Evolutionary conservation across 2,113 vertebrate species (phyloP), one percentile per base, ranked within the genome.

Genomic region (Empidonax alnorum): DNA sequence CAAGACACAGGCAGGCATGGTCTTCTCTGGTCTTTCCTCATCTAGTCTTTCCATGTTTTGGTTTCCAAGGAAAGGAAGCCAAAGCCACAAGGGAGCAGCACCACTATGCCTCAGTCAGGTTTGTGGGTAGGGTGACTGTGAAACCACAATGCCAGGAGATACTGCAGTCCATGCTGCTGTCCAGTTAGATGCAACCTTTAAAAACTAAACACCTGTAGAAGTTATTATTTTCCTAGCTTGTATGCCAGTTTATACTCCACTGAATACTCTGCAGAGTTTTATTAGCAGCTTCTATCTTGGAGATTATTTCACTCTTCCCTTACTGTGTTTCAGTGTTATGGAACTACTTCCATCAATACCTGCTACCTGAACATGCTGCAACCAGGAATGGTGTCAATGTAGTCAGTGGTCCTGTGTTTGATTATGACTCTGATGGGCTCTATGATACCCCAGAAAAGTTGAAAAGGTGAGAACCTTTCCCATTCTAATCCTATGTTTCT

Each of bases 341-440:
- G 99, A 94, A 75, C 21, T 97, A 99, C 88, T 97, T 99, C 84
- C 99, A 99, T 20, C 81, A 97, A 9, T 68, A 94, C 28, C 79
- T 99, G 8, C 96, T 99, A 53, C 96, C 94, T 39, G 97, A 96
- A 67, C 99, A 98, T 62, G 98, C 98, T 13, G 68, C 96, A 58
- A 85, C 97, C 63, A 98, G 98, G 82, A 99, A 98, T 1, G 98
- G 99, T 21, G 49, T 99, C 83, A 99, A 99, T 77, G 94, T 99
- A 27, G 97, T 99, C 89, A 99, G 98, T 5, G 99, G 99, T 68
- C 99, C 99, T 2, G 98, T 99, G 95, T 99, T 99, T 85, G 99
- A 99, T 96, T 96, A 95, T 23, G 96, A 99, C 89, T 98, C 95
- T n/a, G 97, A 99, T 58, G 99, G 99, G 42, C 96, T 85, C 23